Evolutionary conservation across 2,888 invertebrate genomes (phyloP), one percentile per base, ranked within the genome.

Genomic region (Clanis bilineata): DNA sequence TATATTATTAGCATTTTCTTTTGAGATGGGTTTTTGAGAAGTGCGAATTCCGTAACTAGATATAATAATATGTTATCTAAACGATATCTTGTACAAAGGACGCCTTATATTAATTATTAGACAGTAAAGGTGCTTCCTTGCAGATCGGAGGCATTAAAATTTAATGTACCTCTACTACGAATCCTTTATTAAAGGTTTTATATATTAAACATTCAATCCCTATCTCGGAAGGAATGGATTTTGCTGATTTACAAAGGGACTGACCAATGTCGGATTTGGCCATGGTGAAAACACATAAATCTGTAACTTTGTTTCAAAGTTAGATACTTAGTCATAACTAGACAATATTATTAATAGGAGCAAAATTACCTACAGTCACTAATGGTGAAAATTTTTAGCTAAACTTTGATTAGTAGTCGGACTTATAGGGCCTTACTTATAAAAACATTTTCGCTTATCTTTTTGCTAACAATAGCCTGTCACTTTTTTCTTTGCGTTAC

Each of bases 81-180:
- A 32, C 4, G 10, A 45, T n/a, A 22, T 22, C 23, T 44, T 44
- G 44, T 22, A 25, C 45, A 45, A 45, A 51, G 51, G 32, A 9
- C 18, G 7, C 32, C 21, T 32, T 32, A 18, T 51, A 51, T 57
- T 43, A 57, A 57, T 57, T 28, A 41, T 57, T 43, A 57, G 25
- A 18, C 5, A 9, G 18, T 28, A 6, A 43, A 57, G 43, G 56
- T 57, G 28, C 41, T 41, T 23, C 56, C 43, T 21, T 18, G 41
- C 41, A 43, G 43, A 41, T 21, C 56, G 25, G 10, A 21, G 43
- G 56, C 41, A 21, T 57, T 57, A 57, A 57, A 57, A 28, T 57
- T 57, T 57, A 57, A 57, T 32, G 28, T 43, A 1, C 25, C 25
- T 43, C 3, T 51, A 18, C 56, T 21, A 41, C 18, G 12, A 43